Evolutionary conservation across 35 echinoderm and acorn worm species (phyloP).

Genomic region (Stichopus chloronotus): DNA sequence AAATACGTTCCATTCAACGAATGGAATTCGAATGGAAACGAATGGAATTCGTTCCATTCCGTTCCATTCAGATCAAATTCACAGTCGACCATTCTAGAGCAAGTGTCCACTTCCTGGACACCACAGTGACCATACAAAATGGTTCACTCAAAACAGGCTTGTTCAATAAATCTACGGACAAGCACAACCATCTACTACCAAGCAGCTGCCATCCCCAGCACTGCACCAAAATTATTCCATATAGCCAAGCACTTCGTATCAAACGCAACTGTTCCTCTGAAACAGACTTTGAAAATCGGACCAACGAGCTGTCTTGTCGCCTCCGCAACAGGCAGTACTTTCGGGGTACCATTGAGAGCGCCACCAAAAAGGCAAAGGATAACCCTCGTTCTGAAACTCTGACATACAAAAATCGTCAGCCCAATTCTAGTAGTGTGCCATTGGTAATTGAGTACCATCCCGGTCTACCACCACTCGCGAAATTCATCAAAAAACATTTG

Average conservation of each 20-base stretch:
- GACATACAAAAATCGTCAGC: conserved; percentile 9
- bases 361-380: conserved; percentile 8
- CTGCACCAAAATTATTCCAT: background rate
- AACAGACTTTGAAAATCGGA: background rate
- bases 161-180: background rate
- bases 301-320: background rate
- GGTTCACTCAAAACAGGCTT: background rate
- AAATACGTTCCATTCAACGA: too few species aligned
- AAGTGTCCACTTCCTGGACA: background rate
- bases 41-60: too few species aligned
- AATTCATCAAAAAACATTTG: background rate
- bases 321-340: too few species aligned
- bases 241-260: too few species aligned
- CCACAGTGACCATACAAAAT: background rate
- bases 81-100: background rate
- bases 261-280: background rate
- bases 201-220: too few species aligned
- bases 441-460: background rate
- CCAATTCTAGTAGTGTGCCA: background rate
- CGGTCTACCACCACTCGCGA: background rate
- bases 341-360: too few species aligned
- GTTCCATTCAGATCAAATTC: background rate
- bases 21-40: too few species aligned
- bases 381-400: background rate
- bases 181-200: background rate